These are phyloP conservation scores for Aptenodytes patagonicus DNA, from an alignment of 2,113 vertebrate genomes.

Conservation along the genomic window DNA sequence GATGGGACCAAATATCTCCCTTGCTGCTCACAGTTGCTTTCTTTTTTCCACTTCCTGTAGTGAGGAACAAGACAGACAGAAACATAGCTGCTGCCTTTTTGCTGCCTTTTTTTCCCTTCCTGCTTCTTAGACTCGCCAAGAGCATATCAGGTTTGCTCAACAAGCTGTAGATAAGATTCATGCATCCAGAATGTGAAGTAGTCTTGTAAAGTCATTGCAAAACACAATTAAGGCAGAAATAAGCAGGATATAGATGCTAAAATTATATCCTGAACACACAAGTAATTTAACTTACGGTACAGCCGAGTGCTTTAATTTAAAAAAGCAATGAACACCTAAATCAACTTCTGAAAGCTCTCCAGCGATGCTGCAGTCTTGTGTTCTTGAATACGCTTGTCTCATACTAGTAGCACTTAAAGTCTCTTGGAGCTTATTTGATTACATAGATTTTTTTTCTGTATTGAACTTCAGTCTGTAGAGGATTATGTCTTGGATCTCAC, in stretches of 20 bases:
- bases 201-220: background rate
- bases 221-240: background rate
- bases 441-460: background rate
- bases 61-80: background rate
- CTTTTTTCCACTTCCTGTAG: background rate
- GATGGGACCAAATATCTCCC: background rate
- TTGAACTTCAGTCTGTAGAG: background rate
- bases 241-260: background rate
- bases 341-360: background rate
- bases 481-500: background rate
- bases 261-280: background rate
- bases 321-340: background rate
- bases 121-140: background rate
- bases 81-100: background rate
- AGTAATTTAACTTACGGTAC: background rate
- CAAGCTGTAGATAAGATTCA: background rate
- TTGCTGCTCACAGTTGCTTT: background rate
- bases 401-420: background rate
- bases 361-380: background rate
- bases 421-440: background rate
- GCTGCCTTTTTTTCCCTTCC: rapidly evolving
- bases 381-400: background rate
- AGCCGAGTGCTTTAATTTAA: background rate
- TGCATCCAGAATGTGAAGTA: background rate
- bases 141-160: background rate